Percentiles rank a stretch among this genome's conserved stretches.
These are phyloP conservation scores for Colossoma macropomum DNA, from an alignment of 2,113 vertebrate genomes.

Conservation along the genomic window DNA sequence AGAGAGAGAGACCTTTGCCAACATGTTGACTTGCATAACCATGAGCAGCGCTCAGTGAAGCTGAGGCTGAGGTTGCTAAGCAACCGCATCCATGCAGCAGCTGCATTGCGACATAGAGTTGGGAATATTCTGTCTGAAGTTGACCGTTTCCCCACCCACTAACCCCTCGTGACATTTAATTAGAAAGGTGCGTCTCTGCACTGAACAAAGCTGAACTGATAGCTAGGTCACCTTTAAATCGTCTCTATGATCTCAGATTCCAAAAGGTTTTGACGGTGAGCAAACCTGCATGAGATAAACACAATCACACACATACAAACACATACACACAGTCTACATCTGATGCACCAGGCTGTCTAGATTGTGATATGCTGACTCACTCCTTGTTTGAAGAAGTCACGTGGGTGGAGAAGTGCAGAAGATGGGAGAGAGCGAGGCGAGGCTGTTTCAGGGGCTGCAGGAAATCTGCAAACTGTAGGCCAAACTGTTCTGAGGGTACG, in stretches of 20 bases:
- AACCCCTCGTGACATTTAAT: conserved; percentile 20
- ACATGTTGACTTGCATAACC: conserved; percentile 59
- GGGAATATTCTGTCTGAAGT: conserved; percentile 45
- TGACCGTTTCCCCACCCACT: conserved; percentile 32
- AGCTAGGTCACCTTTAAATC: background rate
- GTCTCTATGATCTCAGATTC: background rate
- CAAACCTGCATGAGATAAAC: background rate
- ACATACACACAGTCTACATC: background rate
- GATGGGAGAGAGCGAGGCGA: background rate
- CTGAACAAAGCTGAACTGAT: background rate
- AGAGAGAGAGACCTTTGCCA: conserved; percentile 30
- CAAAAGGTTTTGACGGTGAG: background rate
- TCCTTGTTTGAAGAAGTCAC: conserved; percentile 18
- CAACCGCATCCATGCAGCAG: conserved; percentile 57
- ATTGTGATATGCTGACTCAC: conserved; percentile 50
- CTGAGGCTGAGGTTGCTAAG: conserved; percentile 56
- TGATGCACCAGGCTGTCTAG: conserved; percentile 9
- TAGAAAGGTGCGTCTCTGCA: conserved; percentile 20
- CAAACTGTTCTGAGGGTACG: background rate
- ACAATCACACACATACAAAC: background rate
- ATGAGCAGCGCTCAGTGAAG: conserved; percentile 52
- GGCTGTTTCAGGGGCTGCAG: background rate
- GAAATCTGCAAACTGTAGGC: background rate
- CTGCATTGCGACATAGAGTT: conserved; percentile 63
- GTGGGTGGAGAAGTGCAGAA: background rate